Conservation (phyloP, 2,888 invertebrate genomes). For the Malthinus seriepunctatus region DNA sequence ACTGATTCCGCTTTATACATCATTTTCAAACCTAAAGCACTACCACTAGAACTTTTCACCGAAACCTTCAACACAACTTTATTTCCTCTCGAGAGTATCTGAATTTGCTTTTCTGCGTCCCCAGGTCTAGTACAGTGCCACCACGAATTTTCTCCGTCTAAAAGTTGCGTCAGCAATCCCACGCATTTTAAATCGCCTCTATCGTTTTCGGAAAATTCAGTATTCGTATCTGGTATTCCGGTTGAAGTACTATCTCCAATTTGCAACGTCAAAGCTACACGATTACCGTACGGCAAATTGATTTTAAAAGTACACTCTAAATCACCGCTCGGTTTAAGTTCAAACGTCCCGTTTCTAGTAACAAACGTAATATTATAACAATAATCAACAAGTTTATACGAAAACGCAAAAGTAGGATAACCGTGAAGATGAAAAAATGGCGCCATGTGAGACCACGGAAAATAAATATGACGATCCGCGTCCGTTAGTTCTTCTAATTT, state of each 20-base stretch:
- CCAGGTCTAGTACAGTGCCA: slow-evolving; percentile 64
- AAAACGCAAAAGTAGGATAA: slow-evolving; percentile 68
- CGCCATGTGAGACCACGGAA: slow-evolving; percentile 54
- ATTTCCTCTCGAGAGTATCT: slow-evolving; percentile 64
- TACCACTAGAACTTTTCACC: slow-evolving; percentile 37
- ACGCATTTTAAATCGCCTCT: slow-evolving; percentile 55
- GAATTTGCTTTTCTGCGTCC: slow-evolving; percentile 61
- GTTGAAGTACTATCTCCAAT: slow-evolving; percentile 55
- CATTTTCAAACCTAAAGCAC: slow-evolving; percentile 55
- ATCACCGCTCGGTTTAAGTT: slow-evolving; percentile 62
- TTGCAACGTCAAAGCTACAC: slow-evolving; percentile 65
- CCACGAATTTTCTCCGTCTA: slow-evolving; percentile 64
- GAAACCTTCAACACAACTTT: slow-evolving; percentile 56
- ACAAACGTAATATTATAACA: slow-evolving; percentile 72
- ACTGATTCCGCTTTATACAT: slow-evolving; percentile 68
- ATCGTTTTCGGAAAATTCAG: slow-evolving; percentile 41
- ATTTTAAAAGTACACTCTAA: slow-evolving; percentile 70
- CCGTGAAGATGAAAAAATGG: slow-evolving; percentile 64
- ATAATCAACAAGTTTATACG: slow-evolving; percentile 70
- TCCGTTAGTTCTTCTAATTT: slow-evolving; percentile 70
- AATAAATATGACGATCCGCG: slow-evolving; percentile 64
- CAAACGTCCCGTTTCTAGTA: slow-evolving; percentile 67
- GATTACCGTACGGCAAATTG: slow-evolving; percentile 71
- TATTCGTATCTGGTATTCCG: slow-evolving; percentile 20
- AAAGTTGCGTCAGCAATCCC: slow-evolving; percentile 62